Evolutionary conservation across 2,113 vertebrate species (phyloP), one percentile per base, ranked within the genome.

Genomic region (Hypocryptadius cinnamomeus): DNA sequence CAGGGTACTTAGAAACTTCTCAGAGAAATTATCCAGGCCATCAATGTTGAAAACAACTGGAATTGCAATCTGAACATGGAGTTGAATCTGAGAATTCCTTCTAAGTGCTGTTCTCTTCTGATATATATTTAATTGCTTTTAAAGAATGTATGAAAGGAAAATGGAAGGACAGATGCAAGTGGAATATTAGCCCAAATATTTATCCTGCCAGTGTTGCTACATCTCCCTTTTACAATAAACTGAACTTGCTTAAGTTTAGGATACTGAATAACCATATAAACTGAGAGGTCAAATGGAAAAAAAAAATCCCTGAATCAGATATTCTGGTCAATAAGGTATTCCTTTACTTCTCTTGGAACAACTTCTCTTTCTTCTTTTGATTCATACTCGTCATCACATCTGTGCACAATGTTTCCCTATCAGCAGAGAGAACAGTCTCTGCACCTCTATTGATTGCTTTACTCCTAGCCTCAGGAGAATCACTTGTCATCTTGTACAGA

Each of bases 401-500:
- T 92, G 47, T 83, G 71, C 22, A 83, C 60, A 92, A 61, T 65
- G 64, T 90, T 96, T 96, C 90, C 79, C 35, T 82, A 92, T 85
- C 88, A 91, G 60, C 57, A 51, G 72, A 63, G 37, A 85, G 77
- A 96, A 78, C 25, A 78, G 79, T 82, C 10, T 72, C 91, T 94
- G 54, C 39, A 88, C 51, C 73, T 90, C 84, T 95, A 89, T 96
- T 94, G 94, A 97, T 94, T 96, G 90, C 72, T 94, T 65, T 94
- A 94, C 82, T 96, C 39, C 60, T 90, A 82, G 79, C 92, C 96
- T 96, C 95, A 68, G 71, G 94, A 95, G 97, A 96, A 90, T 71
- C 91, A 96, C 96, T 97, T 97, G 96, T 97, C 96, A 96, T 85
- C 90, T 95, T 93, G 80, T 89, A 96, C 76, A 92, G 88, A 73